Base-by-base conservation (phyloP, 2,113 vertebrate species). In the Cyphomyrus plagiostoma region DNA sequence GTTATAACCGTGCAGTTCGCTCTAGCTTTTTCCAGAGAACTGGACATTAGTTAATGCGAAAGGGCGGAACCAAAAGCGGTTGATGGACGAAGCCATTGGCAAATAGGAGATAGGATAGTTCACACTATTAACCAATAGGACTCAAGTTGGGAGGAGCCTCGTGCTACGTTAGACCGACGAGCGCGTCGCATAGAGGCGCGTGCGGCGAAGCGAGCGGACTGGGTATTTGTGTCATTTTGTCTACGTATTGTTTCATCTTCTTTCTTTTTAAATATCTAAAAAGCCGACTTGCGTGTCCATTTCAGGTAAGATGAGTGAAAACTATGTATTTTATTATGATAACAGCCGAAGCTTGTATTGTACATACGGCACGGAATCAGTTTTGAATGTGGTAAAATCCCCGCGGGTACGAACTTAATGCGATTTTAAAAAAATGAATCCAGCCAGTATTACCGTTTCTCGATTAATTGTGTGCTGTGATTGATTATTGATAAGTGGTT, bases 131-230 rank as follows among this genome's bases (percentile, higher is more conserved):
- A 46, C 90, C 90, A 90, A 91, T 91, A 23, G 56, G 85, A 66
- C n/a, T 4, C 30, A 66, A 84, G 50, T 8, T 49, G 87, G 89
- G 70, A 35, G 45, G 77, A 53, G 5, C 39, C 23, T 42, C 45
- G 48, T 53, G 88, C 87, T 87, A 91, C 88, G 90, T 91, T 91
- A 91, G 89, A 91, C 89, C 4, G 90, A 84, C 62, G 56, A 42
- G 90, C 50, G 87, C 53, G 66, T 53, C 87, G 58, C 89, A 84
- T 77, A 46, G 35, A 53, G 35, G 10, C 49, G 50, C 17, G 49
- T 80, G 74, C 30, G 30, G n/a, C 49, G 17, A 39, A 53, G 50
- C n/a, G 49, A 86, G 45, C 48, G 11, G n/a, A 26, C 45, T 3
- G 83, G 45, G n/a, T 0, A 23, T 86, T 48, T 15, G 19, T 50